These are phyloP conservation scores for Serinus canaria DNA, from an alignment of 2,113 vertebrate genomes.

Conservation along the genomic window DNA sequence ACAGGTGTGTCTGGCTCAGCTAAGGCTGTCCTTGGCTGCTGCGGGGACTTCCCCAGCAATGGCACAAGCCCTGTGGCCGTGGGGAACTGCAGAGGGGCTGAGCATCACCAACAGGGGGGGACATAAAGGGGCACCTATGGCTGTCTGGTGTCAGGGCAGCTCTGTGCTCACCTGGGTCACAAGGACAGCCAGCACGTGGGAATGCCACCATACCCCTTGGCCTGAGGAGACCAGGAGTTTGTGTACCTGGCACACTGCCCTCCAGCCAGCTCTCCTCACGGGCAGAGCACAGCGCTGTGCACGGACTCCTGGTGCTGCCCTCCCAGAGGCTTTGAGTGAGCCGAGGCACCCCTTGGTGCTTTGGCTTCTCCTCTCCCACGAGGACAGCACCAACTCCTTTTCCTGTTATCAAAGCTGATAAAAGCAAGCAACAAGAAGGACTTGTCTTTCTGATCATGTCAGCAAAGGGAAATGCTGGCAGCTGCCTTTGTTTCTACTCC, in stretches of 20 bases:
- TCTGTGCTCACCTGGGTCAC: neutral
- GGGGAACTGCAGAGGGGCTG: neutral
- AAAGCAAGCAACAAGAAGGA: neutral
- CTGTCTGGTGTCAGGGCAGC: neutral
- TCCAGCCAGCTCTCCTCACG: accelerated
- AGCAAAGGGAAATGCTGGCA: neutral
- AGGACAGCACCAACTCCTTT: neutral
- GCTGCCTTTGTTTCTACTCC: neutral
- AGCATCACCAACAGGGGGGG: accelerated
- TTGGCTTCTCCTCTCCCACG: neutral
- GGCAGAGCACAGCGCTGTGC: neutral
- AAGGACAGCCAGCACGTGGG: accelerated
- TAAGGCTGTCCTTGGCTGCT: accelerated
- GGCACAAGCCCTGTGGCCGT: accelerated
- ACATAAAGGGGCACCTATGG: neutral
- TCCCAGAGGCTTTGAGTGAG: neutral
- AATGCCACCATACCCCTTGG: neutral
- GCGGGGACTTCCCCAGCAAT: neutral
- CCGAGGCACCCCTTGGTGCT: neutral
- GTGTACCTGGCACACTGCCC: accelerated
- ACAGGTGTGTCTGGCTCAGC: neutral
- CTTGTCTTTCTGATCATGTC: neutral
- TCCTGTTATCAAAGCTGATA: neutral
- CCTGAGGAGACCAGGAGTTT: neutral
- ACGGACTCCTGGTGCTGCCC: neutral